Conservation (phyloP, 2,113 vertebrate species). For the Malurus cyaneus region DNA sequence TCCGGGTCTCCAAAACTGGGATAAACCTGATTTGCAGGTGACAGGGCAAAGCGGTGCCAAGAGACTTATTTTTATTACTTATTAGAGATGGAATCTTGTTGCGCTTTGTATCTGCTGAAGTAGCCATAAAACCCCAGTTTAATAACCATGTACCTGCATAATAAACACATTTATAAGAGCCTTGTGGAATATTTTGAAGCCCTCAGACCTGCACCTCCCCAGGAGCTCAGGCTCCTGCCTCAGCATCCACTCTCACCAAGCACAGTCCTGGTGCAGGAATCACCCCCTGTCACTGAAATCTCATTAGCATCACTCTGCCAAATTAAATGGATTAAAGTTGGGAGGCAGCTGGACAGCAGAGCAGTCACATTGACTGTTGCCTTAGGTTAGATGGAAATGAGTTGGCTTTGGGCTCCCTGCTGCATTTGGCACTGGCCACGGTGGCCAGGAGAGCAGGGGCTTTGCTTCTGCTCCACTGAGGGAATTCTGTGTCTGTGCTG, state of each 20-base stretch:
- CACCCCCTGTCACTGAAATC: not conserved
- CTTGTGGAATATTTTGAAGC: not conserved
- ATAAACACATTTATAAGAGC: not conserved
- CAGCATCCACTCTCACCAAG: not conserved
- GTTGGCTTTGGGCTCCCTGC: not conserved
- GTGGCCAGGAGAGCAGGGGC: not conserved
- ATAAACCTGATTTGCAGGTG: not conserved
- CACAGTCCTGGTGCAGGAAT: not conserved
- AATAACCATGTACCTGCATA: not conserved
- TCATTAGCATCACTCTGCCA: constrained; percentile 45
- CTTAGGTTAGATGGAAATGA: constrained; percentile 32
- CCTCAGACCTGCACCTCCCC: constrained; percentile 4
- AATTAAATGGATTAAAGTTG: constrained; percentile 52
- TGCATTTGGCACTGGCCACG: not conserved
- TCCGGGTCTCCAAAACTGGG: not conserved
- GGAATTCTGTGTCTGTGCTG: not conserved
- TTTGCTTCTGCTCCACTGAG: not conserved
- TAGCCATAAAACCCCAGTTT: not conserved
- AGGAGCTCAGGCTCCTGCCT: not conserved
- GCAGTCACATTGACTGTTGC: constrained; percentile 13
- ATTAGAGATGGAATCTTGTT: not conserved
- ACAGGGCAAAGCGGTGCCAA: not conserved
- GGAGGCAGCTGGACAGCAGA: not conserved
- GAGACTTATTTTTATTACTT: not conserved
- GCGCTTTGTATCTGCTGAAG: not conserved